Conservation (phyloP, 1,140 invertebrate genomes). For the Antheraea pernyi region DNA sequence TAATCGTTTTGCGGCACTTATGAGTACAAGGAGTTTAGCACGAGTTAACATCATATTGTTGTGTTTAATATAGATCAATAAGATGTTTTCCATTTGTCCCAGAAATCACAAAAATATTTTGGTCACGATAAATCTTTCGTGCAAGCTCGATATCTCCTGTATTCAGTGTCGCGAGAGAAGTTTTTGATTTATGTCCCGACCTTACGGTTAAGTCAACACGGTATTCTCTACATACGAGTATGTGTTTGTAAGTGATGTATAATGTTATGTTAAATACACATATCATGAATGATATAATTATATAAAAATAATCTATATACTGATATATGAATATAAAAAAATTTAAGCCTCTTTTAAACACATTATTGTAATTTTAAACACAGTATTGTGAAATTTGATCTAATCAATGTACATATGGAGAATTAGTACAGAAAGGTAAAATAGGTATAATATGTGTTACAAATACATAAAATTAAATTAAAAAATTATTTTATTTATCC, state of each 20-base stretch:
- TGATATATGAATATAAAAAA: no score
- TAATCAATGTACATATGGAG: no score
- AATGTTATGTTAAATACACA: no score
- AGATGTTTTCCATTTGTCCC: not conserved
- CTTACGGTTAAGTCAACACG: not conserved
- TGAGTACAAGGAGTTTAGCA: not conserved
- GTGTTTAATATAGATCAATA: not conserved
- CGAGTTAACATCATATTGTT: not conserved
- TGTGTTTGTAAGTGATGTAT: not conserved
- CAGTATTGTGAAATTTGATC: no score
- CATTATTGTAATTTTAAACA: no score
- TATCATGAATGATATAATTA: no score
- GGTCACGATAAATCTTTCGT: not conserved
- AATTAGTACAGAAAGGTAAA: no score
- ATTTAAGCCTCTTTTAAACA: no score
- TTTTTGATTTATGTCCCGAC: not conserved
- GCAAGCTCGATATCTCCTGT: not conserved
- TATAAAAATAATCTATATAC: no score
- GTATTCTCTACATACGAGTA: not conserved
- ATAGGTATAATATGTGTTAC: no score
- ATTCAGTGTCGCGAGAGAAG: not conserved
- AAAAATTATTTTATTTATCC: no score
- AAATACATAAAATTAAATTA: no score
- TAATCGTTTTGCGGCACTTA: not conserved
- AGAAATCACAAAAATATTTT: not conserved